Base-by-base conservation (phyloP, 1,140 invertebrate genomes). In the Drosophila repletoides region DNA sequence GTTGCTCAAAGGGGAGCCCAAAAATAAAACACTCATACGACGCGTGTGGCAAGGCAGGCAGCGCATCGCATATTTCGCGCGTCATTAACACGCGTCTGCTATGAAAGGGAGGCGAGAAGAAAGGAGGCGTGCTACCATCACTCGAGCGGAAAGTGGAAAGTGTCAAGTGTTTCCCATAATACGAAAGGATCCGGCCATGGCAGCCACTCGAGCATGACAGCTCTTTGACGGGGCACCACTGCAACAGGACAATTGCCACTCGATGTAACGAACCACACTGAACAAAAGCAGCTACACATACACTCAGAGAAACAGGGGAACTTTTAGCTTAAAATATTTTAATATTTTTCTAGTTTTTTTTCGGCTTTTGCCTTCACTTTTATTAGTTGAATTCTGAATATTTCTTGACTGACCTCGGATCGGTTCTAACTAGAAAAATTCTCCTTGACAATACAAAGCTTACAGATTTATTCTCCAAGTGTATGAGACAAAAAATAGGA, bases 151-250 rank as follows among this genome's bases (percentile, higher is more conserved):
- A 64, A 72, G 76, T 66, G 73, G 73, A 69, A 72, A 87, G 88
- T 88, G 88, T 89, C 84, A 89, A 89, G 86, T 88, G 69, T 76
- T 77, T 77, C 81, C 87, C 77, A 86, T 76, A 89, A 83, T 88
- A 88, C 58, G 64, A 67, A 56, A 63, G 69, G 49, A 76, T 56
- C 53, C 58, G 60, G 66, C 74, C 55, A 55, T 48, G 69, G 26
- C 24, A 41, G 38, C 46, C 75, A 75, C 75, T 79, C 66, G 75
- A 84, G 71, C 56, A 58, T 84, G 74, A 76, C 76, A 81, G 74
- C 74, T 64, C 79, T 84, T 84, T 84, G 79, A 84, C 63, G 74
- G 72, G 55, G 64, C 67, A 24, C n/a, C 60, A 52, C 63, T 55
- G 70, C 71, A 67, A 29, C 72, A 67, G 38, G 59, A 71, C 80